Evolutionary conservation across 2,113 vertebrate genomes (phyloP), one percentile per base, ranked within the genome.

Genomic region (Myotis yumanensis): DNA sequence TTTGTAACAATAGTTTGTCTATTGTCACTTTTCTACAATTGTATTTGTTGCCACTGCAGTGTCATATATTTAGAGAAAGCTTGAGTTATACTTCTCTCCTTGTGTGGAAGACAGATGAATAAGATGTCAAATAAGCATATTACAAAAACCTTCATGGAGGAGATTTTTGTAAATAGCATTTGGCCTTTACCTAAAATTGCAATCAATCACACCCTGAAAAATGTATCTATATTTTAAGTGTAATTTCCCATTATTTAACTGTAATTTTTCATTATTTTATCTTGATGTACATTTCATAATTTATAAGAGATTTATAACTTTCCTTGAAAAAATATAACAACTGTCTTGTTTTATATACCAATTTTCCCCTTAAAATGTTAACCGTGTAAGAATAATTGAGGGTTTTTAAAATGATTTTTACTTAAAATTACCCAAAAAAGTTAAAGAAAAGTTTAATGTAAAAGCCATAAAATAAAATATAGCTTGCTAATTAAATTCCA

Each of bases 111-210:
- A 97, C 3, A 93, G 88, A 79, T 92, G 89, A 96, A 94, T 95
- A 96, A 97, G 2, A 12, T 79, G 91, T 72, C 76, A 86, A 51
- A 90, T 96, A 94, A 96, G 46, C 32, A 84, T 18, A 28, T 87
- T 85, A 97, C 92, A 97, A 96, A 97, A 96, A 62, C 68, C 86
- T 95, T 96, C 85, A 73, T 82, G 86, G 91, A 89, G 86, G n/a
- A 52, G 75, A 59, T 82, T 75, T 96, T 37, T 81, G 59, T 82
- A 40, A 92, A 91, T 86, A 94, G 17, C 40, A 72, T 91, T 97
- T 97, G 90, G 64, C 66, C 93, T 97, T 98, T 97, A 90, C 86
- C 51, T 96, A 94, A 96, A 97, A 97, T 97, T 97, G 92, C 80
- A 97, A 96, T 97, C 97, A 94, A 97, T 97, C 89, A 94, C 77